Base-by-base conservation (phyloP, 1,140 invertebrate genomes). In the Panulirus ornatus region DNA sequence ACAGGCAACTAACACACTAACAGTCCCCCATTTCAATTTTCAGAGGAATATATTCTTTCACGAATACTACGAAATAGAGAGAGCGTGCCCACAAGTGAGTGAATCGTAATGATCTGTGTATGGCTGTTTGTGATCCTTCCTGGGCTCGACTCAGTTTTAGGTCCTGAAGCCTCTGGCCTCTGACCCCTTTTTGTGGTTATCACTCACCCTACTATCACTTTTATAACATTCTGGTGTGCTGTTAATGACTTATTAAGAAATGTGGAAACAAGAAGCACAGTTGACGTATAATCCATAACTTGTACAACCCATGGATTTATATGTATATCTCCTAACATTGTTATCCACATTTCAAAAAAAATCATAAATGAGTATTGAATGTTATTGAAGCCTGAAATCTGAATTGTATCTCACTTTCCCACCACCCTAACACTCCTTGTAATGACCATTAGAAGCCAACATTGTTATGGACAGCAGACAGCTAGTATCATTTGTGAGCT, bases 1-100 rank as follows among this genome's bases (percentile, higher is more conserved):
- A 79, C 36, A 79, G 63, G 71, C 71, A 83, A 83, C 73, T 84
- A 83, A 75, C 73, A 76, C 81, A 90, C 88, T 90, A 90, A 90
- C 88, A 58, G 38, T 76, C 79, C 30, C 86, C 73, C 81, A 78
- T 90, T 90, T 90, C 84, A 66, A 84, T 81, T 84, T 81, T 89
- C 91, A 92, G 91, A 89, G 91, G 91, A 92, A 92, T 89, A 92
- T 92, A 90, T 92, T 92, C 88, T 92, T 92, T 89, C 91, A 92
- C 91, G 87, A 88, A 84, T 92, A 92, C 91, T 92, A 92, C 91
- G 91, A 92, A 89, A 88, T 92, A 84, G 91, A 92, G 76, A 70
- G 91, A 85, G 71, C 78, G 66, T 89, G 87, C 83, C 86, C 81
- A 81, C 91, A 92, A 88, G 91, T 92, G 87, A 92, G 91, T 92